Base-by-base conservation (phyloP, 2,888 invertebrate species). In the Perdita meconis region DNA sequence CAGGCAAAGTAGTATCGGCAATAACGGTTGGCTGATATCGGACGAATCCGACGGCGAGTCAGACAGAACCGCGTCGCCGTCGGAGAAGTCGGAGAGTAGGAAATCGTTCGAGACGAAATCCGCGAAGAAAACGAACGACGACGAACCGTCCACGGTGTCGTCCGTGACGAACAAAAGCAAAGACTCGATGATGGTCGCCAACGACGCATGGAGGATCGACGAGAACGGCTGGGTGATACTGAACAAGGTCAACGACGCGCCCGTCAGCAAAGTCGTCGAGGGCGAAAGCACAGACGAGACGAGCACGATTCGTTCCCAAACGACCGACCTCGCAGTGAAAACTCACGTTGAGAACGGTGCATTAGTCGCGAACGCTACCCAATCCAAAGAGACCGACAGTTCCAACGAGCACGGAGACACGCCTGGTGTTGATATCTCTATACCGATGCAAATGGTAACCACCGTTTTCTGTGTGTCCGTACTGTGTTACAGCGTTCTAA, bases 381-480 rank as follows among this genome's bases (percentile, higher is more conserved):
- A 81, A 78, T 79, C 86, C 63, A 89, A 85, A 84, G 85, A 86
- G 84, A 87, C 61, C 72, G 81, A 84, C 68, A 77, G 72, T 78
- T 59, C 78, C 66, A 69, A 57, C 81, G 81, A 81, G 63, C 78
- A 81, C 80, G 84, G 87, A 77, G 88, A 87, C 81, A 77, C 83
- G 83, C 73, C 80, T 63, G 85, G 85, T 80, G 86, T 84, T 78
- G 86, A 88, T 86, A 86, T 88, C 88, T 89, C 88, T 90, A 86
- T 90, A 89, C 91, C 92, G 80, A 89, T 92, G 89, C 87, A 91
- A 90, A 92, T 92, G 92, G 91, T 92, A 91, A 92, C 92, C 87
- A 92, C 92, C 89, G 91, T 91, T 86, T 89, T 92, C 88, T 92
- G 92, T 92, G 90, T 92, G 87, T 92, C 92, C 87, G 91, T 92